phyloP scores from a whole-genome alignment of 2,113 vertebrate genomes.

The Cichladusa arquata region DNA sequence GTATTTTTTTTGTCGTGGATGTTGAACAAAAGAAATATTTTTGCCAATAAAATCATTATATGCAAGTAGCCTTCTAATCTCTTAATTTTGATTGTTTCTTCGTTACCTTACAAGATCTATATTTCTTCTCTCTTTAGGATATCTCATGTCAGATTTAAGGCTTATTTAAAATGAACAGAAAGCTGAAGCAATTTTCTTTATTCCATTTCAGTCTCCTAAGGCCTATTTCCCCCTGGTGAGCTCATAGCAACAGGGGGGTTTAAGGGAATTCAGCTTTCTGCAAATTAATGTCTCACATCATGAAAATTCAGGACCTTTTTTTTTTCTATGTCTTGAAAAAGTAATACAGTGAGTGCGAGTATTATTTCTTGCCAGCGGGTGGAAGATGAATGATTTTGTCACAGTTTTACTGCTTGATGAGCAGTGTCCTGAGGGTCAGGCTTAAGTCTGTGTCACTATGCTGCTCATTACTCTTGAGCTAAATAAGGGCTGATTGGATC shows the following conservation, averaged over 20 bases:
- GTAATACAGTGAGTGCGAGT: slow-evolving; percentile 87
- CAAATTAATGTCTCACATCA: slow-evolving; percentile 89
- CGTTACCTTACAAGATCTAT: slow-evolving; percentile 76
- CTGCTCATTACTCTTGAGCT: slow-evolving; percentile 91
- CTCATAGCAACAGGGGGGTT: slow-evolving; percentile 86
- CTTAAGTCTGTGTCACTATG: slow-evolving; percentile 91
- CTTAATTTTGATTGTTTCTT: slow-evolving; percentile 80
- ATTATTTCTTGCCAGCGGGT: slow-evolving; percentile 90
- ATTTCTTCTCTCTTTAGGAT: slow-evolving; percentile 81
- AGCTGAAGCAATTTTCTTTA: slow-evolving; percentile 88
- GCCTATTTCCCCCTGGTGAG: slow-evolving; percentile 84
- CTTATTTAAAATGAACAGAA: slow-evolving; percentile 89
- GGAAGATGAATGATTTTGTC: slow-evolving; percentile 91
- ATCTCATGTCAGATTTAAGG: slow-evolving; percentile 84
- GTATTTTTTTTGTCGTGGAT: slow-evolving; percentile 6
- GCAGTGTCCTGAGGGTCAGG: slow-evolving; percentile 89
- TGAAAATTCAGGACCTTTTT: slow-evolving; percentile 85
- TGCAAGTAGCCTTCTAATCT: slow-evolving; percentile 71
- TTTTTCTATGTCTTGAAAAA: slow-evolving; percentile 77
- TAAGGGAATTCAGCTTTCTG: slow-evolving; percentile 87
- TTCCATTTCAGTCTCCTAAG: slow-evolving; percentile 87
- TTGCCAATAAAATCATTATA: slow-evolving; percentile 43
- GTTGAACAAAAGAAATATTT: slow-evolving; percentile 66
- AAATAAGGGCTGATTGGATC: slow-evolving; percentile 91
- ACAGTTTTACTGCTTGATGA: slow-evolving; percentile 91